A percentile compares a stretch with the other conserved stretches of the same genome.
Evolutionary conservation across 92 coral and sea anemone genomes (phyloP).

Genomic region (Parazoanthus darwini): DNA sequence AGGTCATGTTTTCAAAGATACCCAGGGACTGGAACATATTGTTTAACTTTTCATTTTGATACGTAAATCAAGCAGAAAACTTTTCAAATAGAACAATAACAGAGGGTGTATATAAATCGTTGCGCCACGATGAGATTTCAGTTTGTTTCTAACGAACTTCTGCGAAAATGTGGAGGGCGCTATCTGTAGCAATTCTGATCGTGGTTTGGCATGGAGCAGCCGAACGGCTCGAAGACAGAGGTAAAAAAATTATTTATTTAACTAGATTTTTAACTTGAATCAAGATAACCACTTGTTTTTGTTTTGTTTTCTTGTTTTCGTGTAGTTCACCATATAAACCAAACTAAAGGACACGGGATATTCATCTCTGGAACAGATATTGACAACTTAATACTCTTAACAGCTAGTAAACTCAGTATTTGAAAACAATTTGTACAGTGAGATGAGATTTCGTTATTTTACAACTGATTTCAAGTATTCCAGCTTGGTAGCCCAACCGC

Average conservation of each 20-base stretch:
- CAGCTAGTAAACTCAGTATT: no score
- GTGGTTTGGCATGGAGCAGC: not conserved
- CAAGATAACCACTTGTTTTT: not conserved
- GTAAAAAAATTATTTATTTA: not conserved
- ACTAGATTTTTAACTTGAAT: not conserved
- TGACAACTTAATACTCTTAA: not conserved
- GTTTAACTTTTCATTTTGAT: not conserved
- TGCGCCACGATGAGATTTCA: not conserved
- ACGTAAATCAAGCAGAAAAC: not conserved
- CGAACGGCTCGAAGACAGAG: constrained; percentile 3
- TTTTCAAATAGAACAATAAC: constrained; percentile 26
- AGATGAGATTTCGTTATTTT: no score
- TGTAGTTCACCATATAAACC: not conserved
- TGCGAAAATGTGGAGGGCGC: constrained; percentile 24
- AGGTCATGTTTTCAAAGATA: not conserved
- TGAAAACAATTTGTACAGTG: no score
- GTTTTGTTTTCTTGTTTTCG: not conserved
- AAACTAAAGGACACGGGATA: no score
- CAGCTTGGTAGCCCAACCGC: no score
- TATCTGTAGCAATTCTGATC: constrained; percentile 15
- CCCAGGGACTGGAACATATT: not conserved
- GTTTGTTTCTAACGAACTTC: not conserved
- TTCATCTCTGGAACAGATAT: not conserved
- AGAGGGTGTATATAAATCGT: not conserved
- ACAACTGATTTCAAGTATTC: no score